Evolutionary conservation across 1,140 invertebrate genomes (phyloP).

Genomic region (Pogonus chalceus): DNA sequence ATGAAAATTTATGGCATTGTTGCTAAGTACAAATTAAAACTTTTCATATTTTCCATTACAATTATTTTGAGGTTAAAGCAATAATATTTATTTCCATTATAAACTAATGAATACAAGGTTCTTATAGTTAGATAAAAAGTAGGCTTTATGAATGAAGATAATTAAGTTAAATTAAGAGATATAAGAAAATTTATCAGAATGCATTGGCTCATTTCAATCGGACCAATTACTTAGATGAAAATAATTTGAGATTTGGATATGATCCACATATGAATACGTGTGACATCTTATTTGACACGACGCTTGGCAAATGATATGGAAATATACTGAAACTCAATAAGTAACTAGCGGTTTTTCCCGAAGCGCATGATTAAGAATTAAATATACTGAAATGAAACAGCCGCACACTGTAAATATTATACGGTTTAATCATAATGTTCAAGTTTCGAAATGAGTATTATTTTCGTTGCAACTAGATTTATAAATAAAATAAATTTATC

Average conservation of each 20-base stretch:
- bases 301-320: not conserved
- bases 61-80: too few relatives aligned
- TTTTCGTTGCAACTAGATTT: too few relatives aligned
- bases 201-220: not conserved
- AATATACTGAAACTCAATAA: not conserved
- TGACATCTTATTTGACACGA: constrained; percentile 1
- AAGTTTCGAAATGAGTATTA: too few relatives aligned
- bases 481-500: too few relatives aligned
- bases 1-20: too few relatives aligned
- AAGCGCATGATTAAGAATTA: not conserved
- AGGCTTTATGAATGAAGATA: too few relatives aligned
- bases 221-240: not conserved
- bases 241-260: not conserved
- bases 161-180: too few relatives aligned
- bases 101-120: too few relatives aligned
- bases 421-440: not conserved
- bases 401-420: not conserved
- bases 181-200: not conserved
- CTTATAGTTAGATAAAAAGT: too few relatives aligned
- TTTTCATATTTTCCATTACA: too few relatives aligned
- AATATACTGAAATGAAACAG: not conserved
- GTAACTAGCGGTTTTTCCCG: not conserved
- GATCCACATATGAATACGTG: not conserved
- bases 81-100: too few relatives aligned
- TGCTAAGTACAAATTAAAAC: too few relatives aligned